Evolutionary conservation across 2,797 vertebrate genomes (phyloP).

Genomic region (Rhynchonycteris naso): DNA sequence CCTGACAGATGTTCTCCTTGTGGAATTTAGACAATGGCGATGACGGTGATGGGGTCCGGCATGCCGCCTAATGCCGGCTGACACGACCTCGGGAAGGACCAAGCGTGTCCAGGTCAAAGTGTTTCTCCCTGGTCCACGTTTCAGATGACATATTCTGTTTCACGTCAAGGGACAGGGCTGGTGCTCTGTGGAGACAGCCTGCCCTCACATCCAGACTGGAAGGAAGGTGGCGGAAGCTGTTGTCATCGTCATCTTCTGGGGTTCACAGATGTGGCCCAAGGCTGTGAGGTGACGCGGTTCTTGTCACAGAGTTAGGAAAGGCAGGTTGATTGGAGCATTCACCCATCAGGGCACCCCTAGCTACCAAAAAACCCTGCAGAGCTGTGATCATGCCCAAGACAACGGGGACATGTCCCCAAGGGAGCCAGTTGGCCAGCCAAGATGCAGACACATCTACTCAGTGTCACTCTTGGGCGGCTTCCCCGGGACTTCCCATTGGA

Average conservation of each 20-base stretch:
- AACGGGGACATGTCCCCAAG: not conserved
- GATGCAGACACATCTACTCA: not conserved
- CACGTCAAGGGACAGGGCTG: not conserved
- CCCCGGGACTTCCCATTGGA: not conserved
- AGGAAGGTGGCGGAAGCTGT: not conserved
- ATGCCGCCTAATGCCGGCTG: not conserved
- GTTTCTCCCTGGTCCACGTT: not conserved
- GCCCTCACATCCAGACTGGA: not conserved
- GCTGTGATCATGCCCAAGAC: not conserved
- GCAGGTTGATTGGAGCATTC: no score
- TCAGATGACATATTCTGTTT: not conserved
- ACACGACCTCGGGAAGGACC: not conserved
- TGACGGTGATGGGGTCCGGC: not conserved
- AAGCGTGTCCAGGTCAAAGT: not conserved
- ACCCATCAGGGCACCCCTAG: accelerated
- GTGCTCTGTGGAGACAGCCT: not conserved
- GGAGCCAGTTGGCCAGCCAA: no score
- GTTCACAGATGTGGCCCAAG: not conserved
- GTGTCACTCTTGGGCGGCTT: not conserved
- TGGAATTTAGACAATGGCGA: not conserved
- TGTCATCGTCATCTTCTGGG: not conserved
- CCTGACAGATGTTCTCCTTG: not conserved
- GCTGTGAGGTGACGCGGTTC: not conserved
- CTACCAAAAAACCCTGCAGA: no score
- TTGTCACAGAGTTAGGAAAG: not conserved